These are phyloP conservation scores for Anadara kagoshimensis DNA, from an alignment of 1,140 invertebrate species.

Conservation along the genomic window DNA sequence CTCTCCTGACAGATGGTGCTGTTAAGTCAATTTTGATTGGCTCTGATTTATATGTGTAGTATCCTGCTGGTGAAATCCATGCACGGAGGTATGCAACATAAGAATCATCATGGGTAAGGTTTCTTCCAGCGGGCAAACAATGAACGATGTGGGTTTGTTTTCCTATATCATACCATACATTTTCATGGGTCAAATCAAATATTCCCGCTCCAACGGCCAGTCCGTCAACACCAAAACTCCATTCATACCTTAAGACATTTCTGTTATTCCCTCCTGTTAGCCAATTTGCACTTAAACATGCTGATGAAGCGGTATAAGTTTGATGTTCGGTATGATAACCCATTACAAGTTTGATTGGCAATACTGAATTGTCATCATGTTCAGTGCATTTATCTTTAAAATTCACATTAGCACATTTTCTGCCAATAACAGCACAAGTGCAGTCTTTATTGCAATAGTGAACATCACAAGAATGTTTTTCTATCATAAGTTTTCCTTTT, in stretches of 20 bases:
- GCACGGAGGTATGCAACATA: constrained; percentile 49
- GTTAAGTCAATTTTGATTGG: constrained; percentile 40
- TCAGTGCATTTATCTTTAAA: background rate
- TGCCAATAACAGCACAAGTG: constrained; percentile 45
- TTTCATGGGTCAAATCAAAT: constrained; percentile 32
- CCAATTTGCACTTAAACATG: constrained; percentile 44
- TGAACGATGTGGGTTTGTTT: constrained; percentile 28
- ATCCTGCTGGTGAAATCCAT: constrained; percentile 38
- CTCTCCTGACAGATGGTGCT: constrained; percentile 37
- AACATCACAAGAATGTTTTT: constrained; percentile 28
- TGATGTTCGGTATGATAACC: constrained; percentile 1
- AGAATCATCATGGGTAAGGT: constrained; percentile 15
- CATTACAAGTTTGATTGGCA: constrained; percentile 5
- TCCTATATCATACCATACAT: constrained; percentile 50
- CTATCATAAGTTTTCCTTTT: constrained; percentile 16
- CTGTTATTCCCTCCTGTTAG: background rate
- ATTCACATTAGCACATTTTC: constrained; percentile 26
- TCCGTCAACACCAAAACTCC: constrained; percentile 44
- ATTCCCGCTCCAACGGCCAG: constrained; percentile 37
- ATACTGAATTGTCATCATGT: background rate
- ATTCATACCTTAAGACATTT: constrained; percentile 42
- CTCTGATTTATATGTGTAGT: constrained; percentile 28
- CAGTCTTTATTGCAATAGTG: constrained; percentile 52
- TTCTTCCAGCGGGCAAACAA: constrained; percentile 34
- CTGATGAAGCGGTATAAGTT: constrained; percentile 29